Evolutionary conservation across 2,797 vertebrate genomes (phyloP), one percentile per base, ranked within the genome.

Genomic region (Agapornis canus): DNA sequence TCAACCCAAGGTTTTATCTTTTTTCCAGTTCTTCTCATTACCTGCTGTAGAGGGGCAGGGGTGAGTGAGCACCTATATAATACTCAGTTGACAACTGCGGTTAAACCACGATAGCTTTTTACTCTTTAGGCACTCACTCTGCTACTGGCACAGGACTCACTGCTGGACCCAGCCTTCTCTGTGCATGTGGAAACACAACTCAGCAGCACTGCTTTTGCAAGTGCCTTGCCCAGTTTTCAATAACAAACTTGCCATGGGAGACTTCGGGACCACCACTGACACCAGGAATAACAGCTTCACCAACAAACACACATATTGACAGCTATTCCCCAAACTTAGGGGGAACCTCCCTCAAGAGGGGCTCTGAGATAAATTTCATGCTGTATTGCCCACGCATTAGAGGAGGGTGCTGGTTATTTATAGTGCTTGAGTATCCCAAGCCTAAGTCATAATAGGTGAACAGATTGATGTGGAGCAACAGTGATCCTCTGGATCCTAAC

Each of bases 291-390:
- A 40, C 52, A 37, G 26, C 35, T 71, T 65, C 1, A 3, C 42
- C 43, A 75, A 27, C n/a, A 59, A 66, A 4, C 20, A 52, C 10
- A 10, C 2, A 10, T 3, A 2, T 17, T 65, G 43, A 39, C 51
- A 87, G 40, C 16, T 39, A 14, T 59, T 82, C 25, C 48, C 60
- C 51, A 73, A 42, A 16, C 11, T 7, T 3, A 0, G 54, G 54
- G 22, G 54, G 22, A 57, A 32, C 21, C 35, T 85, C 20, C 31
- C 48, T 26, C 25, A 51, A 11, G 57, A 48, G 6, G 6, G 15
- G 10, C 8, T 63, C 13, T 10, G 3, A 11, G 3, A 54, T 52
- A 40, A 9, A 2, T 18, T 7, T 3, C 11, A 22, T 0, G 1
- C 35, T 19, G 3, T 26, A 2, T 11, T 70, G 42, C 13, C 51